phyloP scores from a whole-genome alignment of 2,888 invertebrate species.

The Congeria kusceri region DNA sequence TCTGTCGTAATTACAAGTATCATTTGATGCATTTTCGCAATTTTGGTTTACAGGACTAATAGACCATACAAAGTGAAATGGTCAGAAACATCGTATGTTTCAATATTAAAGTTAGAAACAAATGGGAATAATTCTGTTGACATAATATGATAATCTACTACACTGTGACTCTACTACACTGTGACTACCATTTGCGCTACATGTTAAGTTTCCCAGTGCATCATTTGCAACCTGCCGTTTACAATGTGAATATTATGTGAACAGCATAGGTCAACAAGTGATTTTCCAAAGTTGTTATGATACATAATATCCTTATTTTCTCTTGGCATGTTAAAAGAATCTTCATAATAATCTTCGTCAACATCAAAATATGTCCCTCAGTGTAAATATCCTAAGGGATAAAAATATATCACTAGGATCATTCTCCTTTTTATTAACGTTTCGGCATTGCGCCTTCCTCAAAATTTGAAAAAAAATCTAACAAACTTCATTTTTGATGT shows the following conservation, averaged over 20 bases:
- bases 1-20: too few species aligned
- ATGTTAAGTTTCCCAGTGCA: not conserved
- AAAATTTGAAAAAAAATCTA: too few species aligned
- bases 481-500: too few species aligned
- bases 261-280: conserved; percentile 3
- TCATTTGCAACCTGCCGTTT: not conserved
- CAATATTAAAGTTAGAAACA: conserved; percentile 3
- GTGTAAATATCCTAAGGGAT: too few species aligned
- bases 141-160: conserved; percentile 8
- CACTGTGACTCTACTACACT: conserved; percentile 7
- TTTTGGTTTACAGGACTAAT: too few species aligned
- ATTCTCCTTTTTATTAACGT: too few species aligned
- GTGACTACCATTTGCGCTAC: not conserved
- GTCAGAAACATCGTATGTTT: not conserved
- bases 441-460: too few species aligned
- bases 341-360: conserved; percentile 1
- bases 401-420: too few species aligned
- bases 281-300: conserved; percentile 1
- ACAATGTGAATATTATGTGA: conserved; percentile 3
- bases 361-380: too few species aligned
- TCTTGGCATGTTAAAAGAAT: conserved; percentile 6
- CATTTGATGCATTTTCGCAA: too few species aligned
- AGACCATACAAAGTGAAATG: not conserved
- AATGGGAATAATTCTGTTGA: conserved; percentile 3
- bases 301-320: conserved; percentile 6